Evolutionary conservation across 1,140 invertebrate genomes (phyloP).

Genomic region (Diprion similis): DNA sequence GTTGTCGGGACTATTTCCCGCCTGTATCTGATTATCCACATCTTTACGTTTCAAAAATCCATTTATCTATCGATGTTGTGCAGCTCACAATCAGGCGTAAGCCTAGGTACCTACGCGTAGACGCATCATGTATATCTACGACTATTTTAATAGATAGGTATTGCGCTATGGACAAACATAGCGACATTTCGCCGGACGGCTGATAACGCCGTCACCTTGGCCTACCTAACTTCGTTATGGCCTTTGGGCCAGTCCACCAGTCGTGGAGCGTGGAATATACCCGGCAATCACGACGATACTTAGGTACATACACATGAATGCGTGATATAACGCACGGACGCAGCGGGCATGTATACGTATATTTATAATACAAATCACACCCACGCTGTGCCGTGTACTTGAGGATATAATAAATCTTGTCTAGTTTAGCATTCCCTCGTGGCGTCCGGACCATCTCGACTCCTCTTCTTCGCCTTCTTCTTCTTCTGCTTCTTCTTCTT

Average conservation of each 20-base stretch:
- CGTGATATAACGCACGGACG: no score
- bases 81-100: background rate
- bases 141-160: background rate
- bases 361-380: no score
- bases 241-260: background rate
- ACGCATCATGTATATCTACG: no score
- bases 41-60: background rate
- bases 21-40: no score
- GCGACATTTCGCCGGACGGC: background rate
- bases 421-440: background rate
- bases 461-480: no score
- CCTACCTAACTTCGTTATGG: background rate
- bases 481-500: no score
- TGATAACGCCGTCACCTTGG: background rate
- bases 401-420: background rate
- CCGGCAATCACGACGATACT: background rate
- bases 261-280: no score
- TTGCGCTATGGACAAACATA: background rate
- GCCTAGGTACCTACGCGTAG: no score
- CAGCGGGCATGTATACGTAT: no score
- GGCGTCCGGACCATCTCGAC: background rate
- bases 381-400: background rate
- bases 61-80: background rate
- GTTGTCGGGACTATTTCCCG: no score
- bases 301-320: no score